Base-by-base conservation (phyloP, 2,888 invertebrate species). In the Hypolimnas misippus region DNA sequence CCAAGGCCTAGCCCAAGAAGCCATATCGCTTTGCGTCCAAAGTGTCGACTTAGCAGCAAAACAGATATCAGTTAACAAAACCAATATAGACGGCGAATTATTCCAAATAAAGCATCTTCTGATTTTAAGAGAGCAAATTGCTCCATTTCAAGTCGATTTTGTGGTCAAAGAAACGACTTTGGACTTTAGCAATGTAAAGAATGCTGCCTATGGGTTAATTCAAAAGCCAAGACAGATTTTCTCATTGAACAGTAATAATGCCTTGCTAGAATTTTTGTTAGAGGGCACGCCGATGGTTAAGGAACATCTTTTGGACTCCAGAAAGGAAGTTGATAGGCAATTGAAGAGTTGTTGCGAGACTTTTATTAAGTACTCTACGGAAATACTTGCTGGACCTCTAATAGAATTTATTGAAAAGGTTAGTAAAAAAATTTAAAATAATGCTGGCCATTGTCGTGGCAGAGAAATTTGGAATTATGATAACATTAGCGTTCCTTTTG, bases 61-160 rank as follows among this genome's bases (percentile, higher is more conserved):
- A 57, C 94, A 95, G 72, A 99, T 99, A 70, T 93, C 96, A 0
- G 83, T 93, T 0, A 94, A 94, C 72, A 96, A 96, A 88, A 95
- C 96, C 0, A 87, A 92, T n/a, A 93, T 98, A n/a, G 99, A 99
- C 86, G 98, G 97, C 0, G 96, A 97, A 79, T 92, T 99, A n/a
- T 99, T 99, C 85, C 96, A 99, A 88, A 98, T 99, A 46, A 99
- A 99, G 83, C 99, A 99, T 88, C 90, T 99, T 63, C 92, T 99
- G 2, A 99, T 99, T 63, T 92, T 99, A 1, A 91, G 99, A 19
- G 99, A 99, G 82, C 99, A 99, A 86, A 99, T 99, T 29, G 98
- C 99, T 0, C 99, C 99, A 0, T 99, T 99, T 81, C 98, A 99
- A 84, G 97, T 98, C 0, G 99, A 98, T 79, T 97, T 97, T 73